Percentiles rank a stretch among this genome's conserved stretches.
phyloP scores from a whole-genome alignment of 2,113 vertebrate species.

The Euleptes europaea region DNA sequence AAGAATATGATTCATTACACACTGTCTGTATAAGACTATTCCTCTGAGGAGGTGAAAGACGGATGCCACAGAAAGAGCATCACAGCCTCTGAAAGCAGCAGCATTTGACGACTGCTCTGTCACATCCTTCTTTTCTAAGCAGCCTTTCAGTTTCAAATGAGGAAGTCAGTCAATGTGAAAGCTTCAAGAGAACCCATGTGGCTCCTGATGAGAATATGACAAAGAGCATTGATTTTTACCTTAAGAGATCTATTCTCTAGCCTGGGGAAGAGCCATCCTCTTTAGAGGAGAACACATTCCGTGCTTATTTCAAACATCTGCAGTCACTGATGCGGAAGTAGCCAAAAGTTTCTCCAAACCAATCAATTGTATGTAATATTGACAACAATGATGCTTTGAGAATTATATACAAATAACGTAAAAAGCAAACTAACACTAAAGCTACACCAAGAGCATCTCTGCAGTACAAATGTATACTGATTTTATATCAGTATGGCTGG shows the following conservation, averaged over 20 bases:
- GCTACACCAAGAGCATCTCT: not conserved
- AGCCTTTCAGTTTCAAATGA: not conserved
- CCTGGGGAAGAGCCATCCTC: not conserved
- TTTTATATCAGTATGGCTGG: too few species aligned
- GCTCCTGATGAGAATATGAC: not conserved
- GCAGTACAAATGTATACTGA: too few species aligned
- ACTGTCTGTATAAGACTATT: not conserved
- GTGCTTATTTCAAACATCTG: not conserved
- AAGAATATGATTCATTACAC: not conserved
- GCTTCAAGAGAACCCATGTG: not conserved
- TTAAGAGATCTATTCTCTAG: not conserved
- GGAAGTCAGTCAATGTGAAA: not conserved
- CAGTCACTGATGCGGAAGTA: not conserved
- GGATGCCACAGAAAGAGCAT: too few species aligned
- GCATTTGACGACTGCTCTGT: not conserved
- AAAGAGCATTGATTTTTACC: not conserved
- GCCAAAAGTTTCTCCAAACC: not conserved
- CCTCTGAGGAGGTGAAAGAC: not conserved
- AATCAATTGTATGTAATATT: not conserved
- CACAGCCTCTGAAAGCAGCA: not conserved
- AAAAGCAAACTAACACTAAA: too few species aligned
- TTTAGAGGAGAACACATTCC: not conserved
- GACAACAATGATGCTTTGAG: not conserved
- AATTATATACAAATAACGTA: too few species aligned
- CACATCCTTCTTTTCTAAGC: not conserved